A percentile compares a stretch with the other conserved stretches of the same genome.
These are phyloP conservation scores for Rhizoglyphus robini DNA, from an alignment of 1,140 invertebrate genomes.

Conservation along the genomic window DNA sequence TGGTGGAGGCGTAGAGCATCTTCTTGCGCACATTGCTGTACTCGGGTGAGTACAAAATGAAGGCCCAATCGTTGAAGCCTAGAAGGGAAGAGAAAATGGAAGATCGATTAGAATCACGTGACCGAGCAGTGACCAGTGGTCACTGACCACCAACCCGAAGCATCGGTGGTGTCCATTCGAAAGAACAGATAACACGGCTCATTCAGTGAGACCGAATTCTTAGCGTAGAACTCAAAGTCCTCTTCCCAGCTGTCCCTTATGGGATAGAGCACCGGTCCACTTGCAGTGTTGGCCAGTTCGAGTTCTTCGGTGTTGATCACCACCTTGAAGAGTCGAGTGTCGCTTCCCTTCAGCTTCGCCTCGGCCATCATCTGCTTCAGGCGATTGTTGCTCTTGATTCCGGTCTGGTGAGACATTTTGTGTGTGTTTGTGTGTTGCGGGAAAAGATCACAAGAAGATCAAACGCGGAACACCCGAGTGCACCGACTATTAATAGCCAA, in stretches of 20 bases:
- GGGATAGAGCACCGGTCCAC: not conserved
- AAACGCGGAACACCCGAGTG: not conserved
- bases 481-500: not conserved
- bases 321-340: not conserved
- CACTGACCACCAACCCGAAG: slow-evolving; percentile 37
- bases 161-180: slow-evolving; percentile 62
- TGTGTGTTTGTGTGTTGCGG: no score
- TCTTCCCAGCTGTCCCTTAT: slow-evolving; percentile 19
- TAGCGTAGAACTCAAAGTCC: slow-evolving; percentile 55
- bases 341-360: slow-evolving; percentile 7
- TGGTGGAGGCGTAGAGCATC: slow-evolving; percentile 97
- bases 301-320: slow-evolving; percentile 21
- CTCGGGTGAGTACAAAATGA: slow-evolving; percentile 90
- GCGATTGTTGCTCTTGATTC: slow-evolving; percentile 43
- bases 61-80: slow-evolving; percentile 70
- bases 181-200: slow-evolving; percentile 88
- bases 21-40: slow-evolving; percentile 76
- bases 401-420: slow-evolving; percentile 60
- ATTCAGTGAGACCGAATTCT: slow-evolving; percentile 60
- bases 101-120: not conserved
- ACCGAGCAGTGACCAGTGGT: not conserved
- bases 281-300: slow-evolving; percentile 14
- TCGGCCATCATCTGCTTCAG: slow-evolving; percentile 20
- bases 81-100: not conserved
- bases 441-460: not conserved